Evolutionary conservation across 1,140 invertebrate genomes (phyloP).

Genomic region (Leptinotarsa defecta): DNA sequence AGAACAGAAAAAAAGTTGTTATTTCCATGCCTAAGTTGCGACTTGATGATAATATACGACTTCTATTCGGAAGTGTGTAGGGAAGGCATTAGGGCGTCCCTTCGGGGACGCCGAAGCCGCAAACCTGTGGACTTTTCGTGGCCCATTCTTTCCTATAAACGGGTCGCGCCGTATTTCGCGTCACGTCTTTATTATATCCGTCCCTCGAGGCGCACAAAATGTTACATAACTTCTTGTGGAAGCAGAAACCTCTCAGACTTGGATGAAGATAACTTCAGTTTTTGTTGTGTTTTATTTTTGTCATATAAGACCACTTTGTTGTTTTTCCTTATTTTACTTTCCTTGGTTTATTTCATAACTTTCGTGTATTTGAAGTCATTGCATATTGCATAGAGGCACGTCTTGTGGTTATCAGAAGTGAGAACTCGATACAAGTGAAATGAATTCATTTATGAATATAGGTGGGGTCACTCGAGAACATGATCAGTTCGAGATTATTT

Average conservation of each 20-base stretch:
- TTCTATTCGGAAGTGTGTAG: constrained; percentile 36
- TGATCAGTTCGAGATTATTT: too few species aligned
- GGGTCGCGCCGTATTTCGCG: constrained; percentile 44
- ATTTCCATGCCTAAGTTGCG: neutral
- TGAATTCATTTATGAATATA: too few species aligned
- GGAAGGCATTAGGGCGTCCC: constrained; percentile 38
- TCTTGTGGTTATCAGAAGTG: too few species aligned
- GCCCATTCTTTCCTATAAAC: constrained; percentile 48
- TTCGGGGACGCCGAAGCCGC: constrained; percentile 41
- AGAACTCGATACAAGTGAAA: too few species aligned
- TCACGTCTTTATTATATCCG: constrained; percentile 55
- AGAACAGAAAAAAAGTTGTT: neutral
- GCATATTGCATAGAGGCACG: neutral
- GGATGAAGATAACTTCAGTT: constrained; percentile 23
- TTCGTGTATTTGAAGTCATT: constrained; percentile 1
- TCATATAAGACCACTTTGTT: constrained; percentile 7
- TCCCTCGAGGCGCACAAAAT: constrained; percentile 49
- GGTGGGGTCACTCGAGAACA: too few species aligned
- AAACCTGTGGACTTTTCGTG: constrained; percentile 38
- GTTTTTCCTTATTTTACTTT: neutral
- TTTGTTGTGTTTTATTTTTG: constrained; percentile 22
- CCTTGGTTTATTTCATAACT: neutral
- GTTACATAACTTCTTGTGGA: constrained; percentile 55
- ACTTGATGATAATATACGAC: constrained; percentile 47
- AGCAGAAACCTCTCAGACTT: constrained; percentile 44